These are phyloP conservation scores for Melanerpes formicivorus DNA, from an alignment of 2,113 vertebrate genomes.

Conservation along the genomic window DNA sequence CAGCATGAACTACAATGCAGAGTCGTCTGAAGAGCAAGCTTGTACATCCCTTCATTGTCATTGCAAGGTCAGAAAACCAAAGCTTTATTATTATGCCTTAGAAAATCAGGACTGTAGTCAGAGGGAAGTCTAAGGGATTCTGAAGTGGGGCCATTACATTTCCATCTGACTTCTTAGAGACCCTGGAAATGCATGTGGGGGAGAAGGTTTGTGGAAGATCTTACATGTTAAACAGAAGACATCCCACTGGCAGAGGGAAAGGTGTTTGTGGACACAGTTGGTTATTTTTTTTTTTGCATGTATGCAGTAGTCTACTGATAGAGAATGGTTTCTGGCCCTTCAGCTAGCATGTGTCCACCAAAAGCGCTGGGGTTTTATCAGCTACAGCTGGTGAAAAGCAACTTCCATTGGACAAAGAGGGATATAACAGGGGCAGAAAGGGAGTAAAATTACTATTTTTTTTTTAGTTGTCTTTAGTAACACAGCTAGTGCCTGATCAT, in stretches of 20 bases:
- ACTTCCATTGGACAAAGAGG: neutral
- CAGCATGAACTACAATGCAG: neutral
- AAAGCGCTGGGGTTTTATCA: neutral
- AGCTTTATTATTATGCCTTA: neutral
- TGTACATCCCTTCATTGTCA: neutral
- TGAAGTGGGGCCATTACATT: neutral
- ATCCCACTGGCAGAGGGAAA: neutral
- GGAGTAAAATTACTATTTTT: neutral
- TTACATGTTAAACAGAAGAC: neutral
- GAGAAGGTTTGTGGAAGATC: neutral
- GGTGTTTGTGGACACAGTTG: neutral
- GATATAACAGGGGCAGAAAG: neutral
- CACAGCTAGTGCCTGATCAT: neutral
- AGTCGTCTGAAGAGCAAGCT: slow-evolving; percentile 19
- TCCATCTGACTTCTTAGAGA: neutral
- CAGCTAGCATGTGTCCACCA: neutral
- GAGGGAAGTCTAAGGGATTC: neutral
- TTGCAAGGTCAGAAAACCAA: slow-evolving; percentile 10
- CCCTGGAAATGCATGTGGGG: neutral
- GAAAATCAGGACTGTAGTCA: neutral
- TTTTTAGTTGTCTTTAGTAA: neutral
- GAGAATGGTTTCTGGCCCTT: neutral
- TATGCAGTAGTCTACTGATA: neutral
- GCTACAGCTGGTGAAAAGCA: neutral
- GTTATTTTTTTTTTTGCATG: neutral